Evolutionary conservation across 2,797 vertebrate species (phyloP), one percentile per base, ranked within the genome.

Genomic region (Mus minutoides): DNA sequence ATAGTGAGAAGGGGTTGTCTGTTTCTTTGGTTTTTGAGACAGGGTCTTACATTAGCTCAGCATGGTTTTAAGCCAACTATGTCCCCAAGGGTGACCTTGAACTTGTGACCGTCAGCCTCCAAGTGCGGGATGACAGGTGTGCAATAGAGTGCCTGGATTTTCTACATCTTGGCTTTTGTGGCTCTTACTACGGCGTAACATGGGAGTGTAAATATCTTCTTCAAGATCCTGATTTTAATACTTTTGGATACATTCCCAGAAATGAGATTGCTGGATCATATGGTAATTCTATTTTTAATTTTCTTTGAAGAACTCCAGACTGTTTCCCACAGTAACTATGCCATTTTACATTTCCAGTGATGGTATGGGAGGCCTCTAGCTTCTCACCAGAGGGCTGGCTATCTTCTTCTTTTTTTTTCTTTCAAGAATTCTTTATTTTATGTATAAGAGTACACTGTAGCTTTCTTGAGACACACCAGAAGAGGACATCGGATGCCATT

Each of bases 221-320:
- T 52, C 83, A 52, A 86, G 83, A 86, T 52, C 62, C 46, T 52
- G 21, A n/a, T 86, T 86, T 86, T 69, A 86, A 86, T 86, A 52
- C 83, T 16, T 52, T 69, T 86, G 83, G 62, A 69, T 52, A 16
- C 83, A 26, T 86, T 86, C 83, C 83, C 83, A 86, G 83, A 86
- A 86, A 69, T 26, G 43, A 86, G 83, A 86, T 69, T 49, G 83
- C 83, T 52, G 83, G 62, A 52, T 86, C 83, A 26, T 69, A 52
- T 86, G 62, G 62, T 52, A 86, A 86, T 86, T 69, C 83, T 86
- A 86, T 86, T 86, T 69, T 86, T 86, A 86, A 69, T 52, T n/a
- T 69, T 69, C 83, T 86, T 86, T 69, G 43, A 86, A 69, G 62
- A 69, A 86, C 46, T 69, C 62, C 62, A 52, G 62, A 69, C 83